phyloP scores from a whole-genome alignment of 2,888 invertebrate species.

The Tenthredo amoena region DNA sequence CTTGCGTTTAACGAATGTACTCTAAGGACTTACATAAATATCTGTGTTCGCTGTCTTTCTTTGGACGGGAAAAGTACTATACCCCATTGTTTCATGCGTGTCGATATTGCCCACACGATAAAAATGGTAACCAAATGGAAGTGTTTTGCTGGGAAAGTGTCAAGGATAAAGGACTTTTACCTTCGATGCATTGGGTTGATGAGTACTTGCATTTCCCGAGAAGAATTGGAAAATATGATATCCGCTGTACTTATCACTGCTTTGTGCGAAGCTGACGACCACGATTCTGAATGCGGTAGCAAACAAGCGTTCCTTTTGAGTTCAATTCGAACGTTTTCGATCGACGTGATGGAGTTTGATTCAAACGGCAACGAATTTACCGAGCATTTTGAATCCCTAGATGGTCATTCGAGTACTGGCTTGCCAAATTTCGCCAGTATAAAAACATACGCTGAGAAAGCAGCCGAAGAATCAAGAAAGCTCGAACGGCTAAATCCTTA shows the following conservation, averaged over 20 bases:
- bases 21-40: neutral
- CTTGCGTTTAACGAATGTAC: neutral
- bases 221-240: constrained; percentile 11
- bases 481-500: too few relatives aligned
- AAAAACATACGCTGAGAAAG: too few relatives aligned
- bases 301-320: too few relatives aligned
- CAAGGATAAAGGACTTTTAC: constrained; percentile 1
- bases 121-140: constrained; percentile 4
- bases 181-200: constrained; percentile 7
- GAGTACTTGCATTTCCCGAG: neutral
- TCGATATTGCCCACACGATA: constrained; percentile 26
- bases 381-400: too few relatives aligned
- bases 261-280: constrained; percentile 4
- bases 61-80: neutral
- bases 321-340: too few relatives aligned
- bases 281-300: too few relatives aligned
- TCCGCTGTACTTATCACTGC: neutral
- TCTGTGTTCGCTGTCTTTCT: neutral
- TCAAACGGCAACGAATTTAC: too few relatives aligned
- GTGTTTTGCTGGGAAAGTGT: neutral
- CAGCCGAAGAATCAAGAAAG: too few relatives aligned
- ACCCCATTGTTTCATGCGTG: neutral
- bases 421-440: too few relatives aligned
- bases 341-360: too few relatives aligned
- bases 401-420: too few relatives aligned